These are phyloP conservation scores for Phasianus colchicus DNA, from an alignment of 2,113 vertebrate species.

Conservation along the genomic window DNA sequence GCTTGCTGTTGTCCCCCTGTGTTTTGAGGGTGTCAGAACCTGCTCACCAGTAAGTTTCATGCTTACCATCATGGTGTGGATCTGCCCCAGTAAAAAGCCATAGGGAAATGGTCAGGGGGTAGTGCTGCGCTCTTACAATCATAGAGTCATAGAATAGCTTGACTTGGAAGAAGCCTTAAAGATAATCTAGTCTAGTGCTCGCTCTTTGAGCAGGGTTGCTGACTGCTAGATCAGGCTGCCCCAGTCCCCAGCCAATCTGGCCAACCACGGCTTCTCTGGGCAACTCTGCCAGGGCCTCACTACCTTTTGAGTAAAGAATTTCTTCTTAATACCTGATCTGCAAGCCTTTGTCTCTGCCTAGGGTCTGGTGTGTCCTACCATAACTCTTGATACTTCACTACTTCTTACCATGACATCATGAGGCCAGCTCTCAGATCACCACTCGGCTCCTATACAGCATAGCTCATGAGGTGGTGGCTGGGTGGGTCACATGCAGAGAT, in stretches of 20 bases:
- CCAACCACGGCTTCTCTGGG: neutral
- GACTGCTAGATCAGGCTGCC: neutral
- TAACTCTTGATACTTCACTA: neutral
- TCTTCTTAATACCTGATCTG: neutral
- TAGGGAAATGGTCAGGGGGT: fast-evolving
- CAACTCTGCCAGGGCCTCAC: neutral
- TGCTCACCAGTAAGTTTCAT: neutral
- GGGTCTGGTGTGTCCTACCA: neutral
- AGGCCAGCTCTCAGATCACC: neutral
- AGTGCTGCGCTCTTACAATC: neutral
- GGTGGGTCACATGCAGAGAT: neutral
- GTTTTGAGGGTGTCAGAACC: neutral
- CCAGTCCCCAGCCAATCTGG: neutral
- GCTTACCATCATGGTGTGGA: fast-evolving
- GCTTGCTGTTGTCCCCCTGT: neutral
- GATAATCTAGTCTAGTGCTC: neutral
- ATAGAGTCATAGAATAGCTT: neutral
- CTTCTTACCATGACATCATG: neutral
- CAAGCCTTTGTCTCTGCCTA: neutral
- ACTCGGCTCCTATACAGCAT: neutral
- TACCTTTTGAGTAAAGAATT: neutral
- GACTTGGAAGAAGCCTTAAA: neutral
- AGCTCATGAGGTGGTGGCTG: neutral
- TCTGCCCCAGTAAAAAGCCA: neutral
- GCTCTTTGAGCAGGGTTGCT: neutral